Evolutionary conservation across 2,797 vertebrate species (phyloP).

Genomic region (Characodon lateralis): DNA sequence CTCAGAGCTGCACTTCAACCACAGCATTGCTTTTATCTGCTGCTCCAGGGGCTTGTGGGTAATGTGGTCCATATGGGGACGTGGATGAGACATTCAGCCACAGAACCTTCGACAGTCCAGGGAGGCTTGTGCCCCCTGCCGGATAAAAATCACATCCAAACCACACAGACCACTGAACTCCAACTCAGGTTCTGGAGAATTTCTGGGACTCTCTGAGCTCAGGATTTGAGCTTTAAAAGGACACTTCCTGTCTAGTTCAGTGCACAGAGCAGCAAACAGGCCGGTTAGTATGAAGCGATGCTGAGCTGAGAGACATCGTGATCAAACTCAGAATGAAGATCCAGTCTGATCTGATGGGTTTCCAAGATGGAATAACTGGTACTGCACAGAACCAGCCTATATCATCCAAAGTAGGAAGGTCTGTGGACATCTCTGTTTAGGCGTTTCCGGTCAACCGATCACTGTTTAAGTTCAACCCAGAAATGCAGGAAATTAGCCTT

Average conservation of each 20-base stretch:
- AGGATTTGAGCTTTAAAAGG: background rate
- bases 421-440: too few relatives aligned
- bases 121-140: conserved; percentile 29
- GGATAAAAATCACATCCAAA: conserved; percentile 18
- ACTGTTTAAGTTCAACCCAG: too few relatives aligned
- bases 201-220: background rate
- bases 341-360: too few relatives aligned
- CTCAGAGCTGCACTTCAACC: conserved; percentile 6
- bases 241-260: background rate
- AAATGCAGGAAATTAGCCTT: too few relatives aligned
- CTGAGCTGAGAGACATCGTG: too few relatives aligned
- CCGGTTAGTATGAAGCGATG: too few relatives aligned
- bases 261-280: background rate
- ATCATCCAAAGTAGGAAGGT: too few relatives aligned
- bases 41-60: conserved; percentile 55
- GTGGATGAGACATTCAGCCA: conserved; percentile 14
- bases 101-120: conserved; percentile 18
- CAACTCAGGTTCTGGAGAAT: background rate
- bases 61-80: conserved; percentile 45
- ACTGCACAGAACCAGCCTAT: too few relatives aligned
- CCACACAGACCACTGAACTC: background rate
- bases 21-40: conserved; percentile 48
- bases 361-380: too few relatives aligned
- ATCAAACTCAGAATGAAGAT: too few relatives aligned
- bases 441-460: too few relatives aligned